Evolutionary conservation across 92 coral and sea anemone genomes (phyloP).

Genomic region (Isaurus tuberculatus): DNA sequence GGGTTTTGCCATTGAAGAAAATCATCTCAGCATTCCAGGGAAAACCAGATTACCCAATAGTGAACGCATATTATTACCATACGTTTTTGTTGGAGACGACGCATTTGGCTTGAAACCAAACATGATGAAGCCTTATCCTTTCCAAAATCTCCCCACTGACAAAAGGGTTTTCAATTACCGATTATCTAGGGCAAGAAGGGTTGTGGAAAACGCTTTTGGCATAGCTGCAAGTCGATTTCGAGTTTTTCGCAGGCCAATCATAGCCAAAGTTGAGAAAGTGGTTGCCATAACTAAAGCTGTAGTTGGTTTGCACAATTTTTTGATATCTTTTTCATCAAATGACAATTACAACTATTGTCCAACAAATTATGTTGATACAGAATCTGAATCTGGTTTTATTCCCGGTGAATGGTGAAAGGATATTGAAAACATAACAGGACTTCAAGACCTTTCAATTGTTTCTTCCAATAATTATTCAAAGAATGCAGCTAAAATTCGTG

Average conservation of each 20-base stretch:
- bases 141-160: neutral
- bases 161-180: conserved; percentile 38
- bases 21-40: too few relatives aligned
- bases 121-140: neutral
- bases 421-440: neutral
- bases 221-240: too few relatives aligned
- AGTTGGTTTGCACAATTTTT: too few relatives aligned
- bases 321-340: too few relatives aligned
- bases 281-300: too few relatives aligned
- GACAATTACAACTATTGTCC: conserved; percentile 34
- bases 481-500: neutral
- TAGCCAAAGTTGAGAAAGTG: too few relatives aligned
- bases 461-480: conserved; percentile 1
- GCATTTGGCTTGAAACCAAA: neutral
- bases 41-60: too few relatives aligned
- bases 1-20: too few relatives aligned
- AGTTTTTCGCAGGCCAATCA: too few relatives aligned
- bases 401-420: conserved; percentile 9
- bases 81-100: neutral
- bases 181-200: conserved; percentile 20
- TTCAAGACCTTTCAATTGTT: neutral
- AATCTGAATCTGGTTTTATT: conserved; percentile 1
- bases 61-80: neutral
- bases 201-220: too few relatives aligned
- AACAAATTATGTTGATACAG: conserved; percentile 6